These are phyloP conservation scores for Meles meles DNA, from an alignment of 2,113 vertebrate species.

Conservation along the genomic window DNA sequence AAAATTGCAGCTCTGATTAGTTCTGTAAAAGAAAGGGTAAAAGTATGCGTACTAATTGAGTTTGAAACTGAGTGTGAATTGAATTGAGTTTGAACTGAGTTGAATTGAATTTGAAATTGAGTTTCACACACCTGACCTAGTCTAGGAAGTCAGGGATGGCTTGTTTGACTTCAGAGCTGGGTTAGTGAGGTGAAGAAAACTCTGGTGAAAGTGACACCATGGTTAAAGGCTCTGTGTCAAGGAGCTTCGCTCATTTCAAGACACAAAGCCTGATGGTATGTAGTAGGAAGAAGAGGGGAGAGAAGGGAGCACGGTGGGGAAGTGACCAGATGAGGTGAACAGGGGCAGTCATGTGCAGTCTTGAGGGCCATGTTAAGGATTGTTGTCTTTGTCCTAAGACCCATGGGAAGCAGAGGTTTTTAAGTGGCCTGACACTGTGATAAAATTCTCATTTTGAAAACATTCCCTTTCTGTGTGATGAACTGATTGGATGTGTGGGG, in stretches of 20 bases:
- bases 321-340: neutral
- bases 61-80: neutral
- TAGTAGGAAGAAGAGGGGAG: neutral
- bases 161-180: neutral
- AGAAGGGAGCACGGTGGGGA: neutral
- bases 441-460: slow-evolving; percentile 13
- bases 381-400: neutral
- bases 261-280: neutral
- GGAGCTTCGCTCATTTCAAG: neutral
- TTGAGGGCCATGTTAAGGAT: neutral
- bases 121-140: neutral
- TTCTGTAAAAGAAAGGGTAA: neutral
- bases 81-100: too few relatives aligned
- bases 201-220: neutral
- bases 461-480: neutral
- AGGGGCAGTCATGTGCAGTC: neutral
- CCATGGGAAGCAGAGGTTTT: neutral
- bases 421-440: neutral
- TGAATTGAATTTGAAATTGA: too few relatives aligned
- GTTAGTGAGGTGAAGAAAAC: neutral
- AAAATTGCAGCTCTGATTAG: neutral
- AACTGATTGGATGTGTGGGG: neutral
- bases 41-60: neutral
- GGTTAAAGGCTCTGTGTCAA: neutral
- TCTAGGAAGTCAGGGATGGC: neutral